These are phyloP conservation scores for Cyclophora albipunctata DNA, from an alignment of 2,888 invertebrate genomes.

Conservation along the genomic window DNA sequence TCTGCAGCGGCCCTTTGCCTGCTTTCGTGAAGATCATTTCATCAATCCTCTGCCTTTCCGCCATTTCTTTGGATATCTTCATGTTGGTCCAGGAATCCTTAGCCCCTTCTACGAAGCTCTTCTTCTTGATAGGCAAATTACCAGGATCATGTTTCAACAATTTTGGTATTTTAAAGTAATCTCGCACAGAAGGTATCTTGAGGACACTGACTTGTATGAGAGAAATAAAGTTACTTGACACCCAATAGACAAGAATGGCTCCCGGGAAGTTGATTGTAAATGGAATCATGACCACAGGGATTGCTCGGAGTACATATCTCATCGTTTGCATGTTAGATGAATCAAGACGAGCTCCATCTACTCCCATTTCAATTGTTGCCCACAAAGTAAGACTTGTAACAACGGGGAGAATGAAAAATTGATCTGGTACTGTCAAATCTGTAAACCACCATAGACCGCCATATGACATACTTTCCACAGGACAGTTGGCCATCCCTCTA, in stretches of 20 bases:
- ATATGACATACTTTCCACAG: slow-evolving; percentile 90
- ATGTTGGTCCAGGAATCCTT: slow-evolving; percentile 90
- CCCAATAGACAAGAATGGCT: slow-evolving; percentile 93
- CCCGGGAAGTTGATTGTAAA: slow-evolving; percentile 92
- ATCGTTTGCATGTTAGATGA: slow-evolving; percentile 80
- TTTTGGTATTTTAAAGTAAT: slow-evolving; percentile 84
- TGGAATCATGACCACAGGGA: slow-evolving; percentile 88
- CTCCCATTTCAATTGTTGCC: slow-evolving; percentile 87
- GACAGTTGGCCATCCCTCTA: slow-evolving; percentile 90
- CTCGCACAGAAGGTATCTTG: slow-evolving; percentile 82
- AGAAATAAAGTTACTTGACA: slow-evolving; percentile 89
- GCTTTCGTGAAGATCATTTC: slow-evolving; percentile 87
- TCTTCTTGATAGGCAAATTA: slow-evolving; percentile 79
- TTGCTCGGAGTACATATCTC: slow-evolving; percentile 82
- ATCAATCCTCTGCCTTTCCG: slow-evolving; percentile 84
- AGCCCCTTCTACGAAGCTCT: slow-evolving; percentile 85
- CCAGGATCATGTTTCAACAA: slow-evolving; percentile 73
- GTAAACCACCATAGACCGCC: slow-evolving; percentile 96
- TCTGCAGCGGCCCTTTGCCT: slow-evolving; percentile 89
- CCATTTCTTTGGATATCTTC: slow-evolving; percentile 84
- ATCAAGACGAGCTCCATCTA: slow-evolving; percentile 81
- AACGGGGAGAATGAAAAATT: slow-evolving; percentile 89
- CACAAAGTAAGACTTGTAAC: slow-evolving; percentile 89
- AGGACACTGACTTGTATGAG: slow-evolving; percentile 86
- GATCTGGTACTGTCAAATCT: slow-evolving; percentile 94